Conservation (phyloP, 30 jellyfish, hydroid and myxozoan genomes). For the Phacellophora camtschatica region DNA sequence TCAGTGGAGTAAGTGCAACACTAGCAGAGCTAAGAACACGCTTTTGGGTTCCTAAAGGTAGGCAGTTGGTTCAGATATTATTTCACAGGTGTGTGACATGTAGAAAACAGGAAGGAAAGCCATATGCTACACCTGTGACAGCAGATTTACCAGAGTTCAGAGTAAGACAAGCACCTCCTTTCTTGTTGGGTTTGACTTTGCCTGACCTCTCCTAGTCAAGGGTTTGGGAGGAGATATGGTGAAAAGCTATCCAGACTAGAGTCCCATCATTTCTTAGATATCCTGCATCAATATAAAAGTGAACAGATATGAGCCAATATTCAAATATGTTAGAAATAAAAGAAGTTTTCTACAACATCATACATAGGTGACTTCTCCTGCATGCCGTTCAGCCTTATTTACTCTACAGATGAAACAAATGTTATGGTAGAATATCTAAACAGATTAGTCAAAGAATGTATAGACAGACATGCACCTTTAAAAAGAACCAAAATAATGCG, state of each 20-base stretch:
- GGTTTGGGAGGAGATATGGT: background rate
- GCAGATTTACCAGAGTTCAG: background rate
- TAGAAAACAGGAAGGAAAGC: too few relatives aligned
- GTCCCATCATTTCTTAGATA: too few relatives aligned
- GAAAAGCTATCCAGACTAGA: too few relatives aligned
- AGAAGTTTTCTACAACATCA: background rate
- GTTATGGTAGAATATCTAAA: background rate
- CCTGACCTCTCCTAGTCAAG: background rate
- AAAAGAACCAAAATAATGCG: slow-evolving; percentile 36
- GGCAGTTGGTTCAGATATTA: too few relatives aligned
- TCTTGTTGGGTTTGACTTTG: background rate
- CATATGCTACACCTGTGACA: too few relatives aligned
- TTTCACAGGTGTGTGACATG: too few relatives aligned
- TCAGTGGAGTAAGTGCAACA: background rate
- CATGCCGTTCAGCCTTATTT: background rate
- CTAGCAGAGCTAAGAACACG: too few relatives aligned
- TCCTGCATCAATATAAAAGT: background rate
- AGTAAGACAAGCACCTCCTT: background rate
- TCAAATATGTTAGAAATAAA: background rate
- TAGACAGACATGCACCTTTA: slow-evolving; percentile 68
- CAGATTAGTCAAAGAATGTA: slow-evolving; percentile 42
- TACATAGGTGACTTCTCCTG: background rate
- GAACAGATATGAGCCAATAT: background rate
- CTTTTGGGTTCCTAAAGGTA: too few relatives aligned
- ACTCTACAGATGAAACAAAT: background rate